Evolutionary conservation across 2,888 invertebrate genomes (phyloP).

Genomic region (Hedya salicella): DNA sequence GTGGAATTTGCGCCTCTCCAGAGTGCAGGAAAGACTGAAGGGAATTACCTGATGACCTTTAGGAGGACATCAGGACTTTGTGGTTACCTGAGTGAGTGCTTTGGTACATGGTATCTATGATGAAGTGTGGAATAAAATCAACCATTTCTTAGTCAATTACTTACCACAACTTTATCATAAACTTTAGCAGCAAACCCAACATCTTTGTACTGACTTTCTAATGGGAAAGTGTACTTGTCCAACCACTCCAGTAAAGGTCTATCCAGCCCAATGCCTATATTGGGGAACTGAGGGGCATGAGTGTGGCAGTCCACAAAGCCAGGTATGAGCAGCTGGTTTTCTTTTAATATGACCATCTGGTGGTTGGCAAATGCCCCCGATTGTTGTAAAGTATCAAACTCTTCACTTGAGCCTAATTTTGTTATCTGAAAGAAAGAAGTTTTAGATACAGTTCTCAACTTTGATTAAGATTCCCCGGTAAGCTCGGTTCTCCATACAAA

Average conservation of each 20-base stretch:
- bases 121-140: too few species aligned
- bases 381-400: constrained; percentile 54
- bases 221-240: constrained; percentile 92
- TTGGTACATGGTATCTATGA: too few species aligned
- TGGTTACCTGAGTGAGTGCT: too few species aligned
- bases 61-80: too few species aligned
- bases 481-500: too few species aligned
- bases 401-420: constrained; percentile 56
- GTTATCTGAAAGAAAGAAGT: constrained; percentile 61
- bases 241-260: constrained; percentile 93
- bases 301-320: constrained; percentile 96
- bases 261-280: constrained; percentile 93
- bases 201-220: constrained; percentile 90
- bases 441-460: constrained; percentile 4
- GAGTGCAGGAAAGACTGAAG: too few species aligned
- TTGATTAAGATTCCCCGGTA: too few species aligned
- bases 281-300: constrained; percentile 95
- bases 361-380: constrained; percentile 53
- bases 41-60: too few species aligned
- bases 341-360: constrained; percentile 55
- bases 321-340: constrained; percentile 91
- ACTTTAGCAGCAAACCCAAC: constrained; percentile 87
- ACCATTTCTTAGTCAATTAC: constrained; percentile 56
- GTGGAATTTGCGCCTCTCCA: too few species aligned
- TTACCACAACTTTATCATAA: constrained; percentile 92